Evolutionary conservation across 2,888 invertebrate genomes (phyloP), one percentile per base, ranked within the genome.

Genomic region (Baronia brevicornis): DNA sequence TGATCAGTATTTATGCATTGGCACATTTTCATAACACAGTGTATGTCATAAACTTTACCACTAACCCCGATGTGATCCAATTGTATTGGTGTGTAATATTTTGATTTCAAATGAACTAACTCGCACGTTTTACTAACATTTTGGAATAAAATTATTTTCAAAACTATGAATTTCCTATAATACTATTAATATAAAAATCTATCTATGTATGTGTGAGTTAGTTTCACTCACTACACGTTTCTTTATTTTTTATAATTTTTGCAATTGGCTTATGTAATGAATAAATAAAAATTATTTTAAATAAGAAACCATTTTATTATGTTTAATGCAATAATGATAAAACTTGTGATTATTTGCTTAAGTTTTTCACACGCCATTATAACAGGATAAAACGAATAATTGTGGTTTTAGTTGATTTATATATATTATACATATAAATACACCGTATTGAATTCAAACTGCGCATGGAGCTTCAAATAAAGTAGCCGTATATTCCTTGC

Each of bases 1-100:
- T 23, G 9, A 31, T 22, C 13, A 13, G 19, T n/a, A 6, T n/a
- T 40, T 40, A 41, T 38, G 39, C 46, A 54, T 48, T 43, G 44
- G 62, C 65, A 62, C 60, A 41, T 36, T 48, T 36, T 51, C 54
- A 51, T 41, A 51, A 57, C 54, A 56, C 56, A 28, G 44, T 49
- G 41, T 42, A 43, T 36, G 43, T 46, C 22, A 28, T 29, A 30
- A 27, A 18, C 4, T 21, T 31, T 36, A 30, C n/a, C n/a, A n/a
- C n/a, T n/a, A 36, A 22, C 10, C 27, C 31, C 17, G 1, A 5
- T 36, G 9, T 18, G 14, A 9, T 12, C 17, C 10, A 13, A 11
- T 34, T n/a, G n/a, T n/a, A n/a, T n/a, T 10, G 13, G 14, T 28
- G 21, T 34, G 27, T 28, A 14, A n/a, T 30, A 5, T 28, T 7